Evolutionary conservation across 2,113 vertebrate genomes (phyloP).

Genomic region (Leucoraja erinaceus): DNA sequence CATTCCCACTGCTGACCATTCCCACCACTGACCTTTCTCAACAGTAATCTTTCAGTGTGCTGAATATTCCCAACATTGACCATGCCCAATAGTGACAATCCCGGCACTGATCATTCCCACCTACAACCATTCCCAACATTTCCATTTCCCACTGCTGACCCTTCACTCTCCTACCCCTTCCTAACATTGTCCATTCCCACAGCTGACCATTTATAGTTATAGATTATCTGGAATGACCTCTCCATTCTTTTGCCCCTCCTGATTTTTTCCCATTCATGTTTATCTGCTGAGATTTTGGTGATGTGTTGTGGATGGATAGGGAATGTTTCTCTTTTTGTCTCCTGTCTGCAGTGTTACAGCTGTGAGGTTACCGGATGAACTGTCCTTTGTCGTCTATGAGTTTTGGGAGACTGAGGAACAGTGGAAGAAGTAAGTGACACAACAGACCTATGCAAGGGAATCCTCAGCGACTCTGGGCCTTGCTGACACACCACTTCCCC

Average conservation of each 20-base stretch:
- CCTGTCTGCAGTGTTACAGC: conserved; percentile 65
- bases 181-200: background rate
- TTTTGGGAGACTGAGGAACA: conserved; percentile 90
- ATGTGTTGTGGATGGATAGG: background rate
- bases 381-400: conserved; percentile 84
- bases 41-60: background rate
- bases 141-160: too few relatives aligned
- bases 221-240: background rate
- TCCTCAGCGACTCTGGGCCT: background rate
- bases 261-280: background rate
- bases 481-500: too few relatives aligned
- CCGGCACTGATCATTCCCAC: background rate
- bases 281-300: background rate
- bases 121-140: too few relatives aligned
- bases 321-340: background rate
- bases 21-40: background rate
- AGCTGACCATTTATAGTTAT: too few relatives aligned
- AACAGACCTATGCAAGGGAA: background rate
- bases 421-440: conserved; percentile 73
- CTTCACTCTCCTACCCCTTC: too few relatives aligned
- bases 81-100: background rate
- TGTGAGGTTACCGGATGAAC: conserved; percentile 69
- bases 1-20: background rate
- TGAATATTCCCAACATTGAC: too few relatives aligned
- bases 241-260: background rate